These are phyloP conservation scores for Aptenodytes patagonicus DNA, from an alignment of 2,113 vertebrate species.

Conservation along the genomic window DNA sequence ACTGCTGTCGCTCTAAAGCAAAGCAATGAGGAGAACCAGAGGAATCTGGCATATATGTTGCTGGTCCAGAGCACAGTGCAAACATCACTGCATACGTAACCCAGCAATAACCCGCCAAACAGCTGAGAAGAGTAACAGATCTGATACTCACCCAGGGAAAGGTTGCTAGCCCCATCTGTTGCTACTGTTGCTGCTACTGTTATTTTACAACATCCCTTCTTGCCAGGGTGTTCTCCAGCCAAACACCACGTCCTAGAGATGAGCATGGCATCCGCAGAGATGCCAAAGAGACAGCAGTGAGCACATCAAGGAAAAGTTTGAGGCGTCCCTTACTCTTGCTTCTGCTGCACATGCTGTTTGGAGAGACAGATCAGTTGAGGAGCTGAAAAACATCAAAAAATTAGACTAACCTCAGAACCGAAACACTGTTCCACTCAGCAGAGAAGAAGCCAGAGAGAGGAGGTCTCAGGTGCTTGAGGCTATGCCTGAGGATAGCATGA, in stretches of 20 bases:
- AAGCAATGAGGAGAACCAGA: slow-evolving; percentile 4
- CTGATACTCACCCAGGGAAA: slow-evolving; percentile 9
- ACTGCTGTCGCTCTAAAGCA: neutral
- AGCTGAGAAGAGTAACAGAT: slow-evolving; percentile 10
- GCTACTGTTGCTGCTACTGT: slow-evolving; percentile 5
- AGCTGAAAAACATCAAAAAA: neutral
- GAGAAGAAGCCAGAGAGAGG: neutral
- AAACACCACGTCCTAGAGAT: neutral
- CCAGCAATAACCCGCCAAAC: neutral
- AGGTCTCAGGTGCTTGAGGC: neutral
- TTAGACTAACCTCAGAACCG: neutral
- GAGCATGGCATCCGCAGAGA: neutral
- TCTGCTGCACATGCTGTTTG: neutral
- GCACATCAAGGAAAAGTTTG: neutral
- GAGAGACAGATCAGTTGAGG: neutral
- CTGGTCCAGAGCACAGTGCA: neutral
- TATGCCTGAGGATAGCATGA: neutral
- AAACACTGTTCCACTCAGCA: neutral
- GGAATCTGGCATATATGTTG: neutral
- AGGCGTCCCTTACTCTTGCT: neutral
- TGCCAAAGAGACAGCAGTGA: neutral
- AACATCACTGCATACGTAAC: neutral
- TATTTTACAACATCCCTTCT: neutral
- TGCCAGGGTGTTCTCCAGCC: neutral
- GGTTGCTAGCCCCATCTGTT: slow-evolving; percentile 34